Percentiles rank a stretch among this genome's conserved stretches.
Conservation (phyloP, 2,113 vertebrate species). For the Oryzias javanicus region DNA sequence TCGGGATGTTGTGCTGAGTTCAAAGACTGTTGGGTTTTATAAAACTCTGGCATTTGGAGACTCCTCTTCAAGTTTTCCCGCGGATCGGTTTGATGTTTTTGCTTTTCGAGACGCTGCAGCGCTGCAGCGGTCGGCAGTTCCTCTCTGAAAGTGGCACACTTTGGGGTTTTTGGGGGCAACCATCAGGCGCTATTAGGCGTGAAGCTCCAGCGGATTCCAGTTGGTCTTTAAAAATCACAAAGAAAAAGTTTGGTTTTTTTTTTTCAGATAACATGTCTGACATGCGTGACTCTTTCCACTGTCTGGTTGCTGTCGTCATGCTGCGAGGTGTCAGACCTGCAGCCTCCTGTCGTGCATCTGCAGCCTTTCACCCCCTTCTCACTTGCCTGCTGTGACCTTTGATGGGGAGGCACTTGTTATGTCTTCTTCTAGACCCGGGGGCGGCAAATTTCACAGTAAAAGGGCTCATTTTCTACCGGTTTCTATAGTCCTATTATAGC, state of each 20-base stretch:
- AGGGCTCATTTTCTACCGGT: no score
- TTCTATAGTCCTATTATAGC: no score
- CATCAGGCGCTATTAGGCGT: background rate
- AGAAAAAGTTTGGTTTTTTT: no score
- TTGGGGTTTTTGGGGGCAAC: conserved; percentile 5
- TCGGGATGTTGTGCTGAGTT: no score
- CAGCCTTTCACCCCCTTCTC: conserved; percentile 6
- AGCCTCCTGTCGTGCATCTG: conserved; percentile 23
- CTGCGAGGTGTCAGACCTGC: background rate
- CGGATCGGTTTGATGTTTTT: conserved; percentile 12
- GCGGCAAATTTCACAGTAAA: no score
- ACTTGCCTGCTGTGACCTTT: background rate
- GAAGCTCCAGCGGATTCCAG: background rate
- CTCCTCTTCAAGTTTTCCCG: no score
- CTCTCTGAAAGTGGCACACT: conserved; percentile 14
- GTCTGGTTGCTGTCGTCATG: background rate
- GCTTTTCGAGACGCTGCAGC: conserved; percentile 2
- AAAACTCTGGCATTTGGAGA: no score
- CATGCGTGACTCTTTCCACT: background rate
- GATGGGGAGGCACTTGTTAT: background rate
- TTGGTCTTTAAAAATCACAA: background rate
- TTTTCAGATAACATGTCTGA: background rate
- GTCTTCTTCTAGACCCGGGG: background rate
- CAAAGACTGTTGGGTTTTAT: no score
- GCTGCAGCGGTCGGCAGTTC: conserved; percentile 22